phyloP scores from a whole-genome alignment of 2,888 invertebrate genomes.

The Tethea ocularis region DNA sequence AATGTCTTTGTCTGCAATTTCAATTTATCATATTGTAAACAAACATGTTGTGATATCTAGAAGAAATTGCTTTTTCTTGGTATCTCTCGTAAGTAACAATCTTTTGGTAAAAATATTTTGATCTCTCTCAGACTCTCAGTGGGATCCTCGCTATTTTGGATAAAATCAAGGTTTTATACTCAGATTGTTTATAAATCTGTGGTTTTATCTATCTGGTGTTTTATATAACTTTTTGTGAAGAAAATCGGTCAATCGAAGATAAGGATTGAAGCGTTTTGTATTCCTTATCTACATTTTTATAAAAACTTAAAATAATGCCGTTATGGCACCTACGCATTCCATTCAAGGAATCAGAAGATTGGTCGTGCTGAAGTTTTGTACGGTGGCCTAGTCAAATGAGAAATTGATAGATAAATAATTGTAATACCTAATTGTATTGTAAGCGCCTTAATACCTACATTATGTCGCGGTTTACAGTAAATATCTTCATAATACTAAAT shows the following conservation, averaged over 20 bases:
- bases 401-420: no score
- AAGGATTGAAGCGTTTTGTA: not conserved
- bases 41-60: not conserved
- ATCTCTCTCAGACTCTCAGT: not conserved
- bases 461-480: no score
- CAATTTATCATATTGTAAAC: not conserved
- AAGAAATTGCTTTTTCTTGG: not conserved
- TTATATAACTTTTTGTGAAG: not conserved
- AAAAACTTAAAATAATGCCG: not conserved
- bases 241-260: not conserved
- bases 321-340: not conserved
- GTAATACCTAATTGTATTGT: no score
- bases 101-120: not conserved
- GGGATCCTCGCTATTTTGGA: not conserved
- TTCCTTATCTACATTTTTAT: not conserved
- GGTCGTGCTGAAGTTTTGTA: no score
- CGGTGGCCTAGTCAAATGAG: no score
- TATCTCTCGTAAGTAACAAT: not conserved
- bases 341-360: no score
- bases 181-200: no score
- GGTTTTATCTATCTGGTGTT: not conserved
- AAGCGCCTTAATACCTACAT: no score
- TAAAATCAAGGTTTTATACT: not conserved
- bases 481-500: no score
- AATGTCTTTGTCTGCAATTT: conserved; percentile 20